Evolutionary conservation across 2,888 invertebrate genomes (phyloP).

Genomic region (Heliothis peltigera): DNA sequence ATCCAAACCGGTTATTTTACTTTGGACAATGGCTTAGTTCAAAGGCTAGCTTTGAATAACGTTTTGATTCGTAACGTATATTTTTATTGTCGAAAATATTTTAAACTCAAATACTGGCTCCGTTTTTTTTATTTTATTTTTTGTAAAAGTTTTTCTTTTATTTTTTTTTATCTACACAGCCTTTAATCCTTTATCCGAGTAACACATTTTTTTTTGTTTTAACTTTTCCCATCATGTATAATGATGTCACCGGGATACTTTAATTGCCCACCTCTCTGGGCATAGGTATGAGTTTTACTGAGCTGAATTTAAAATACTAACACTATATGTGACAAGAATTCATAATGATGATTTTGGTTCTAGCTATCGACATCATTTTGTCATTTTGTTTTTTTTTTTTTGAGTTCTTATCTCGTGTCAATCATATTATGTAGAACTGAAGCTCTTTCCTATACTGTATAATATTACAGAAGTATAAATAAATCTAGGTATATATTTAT

Average conservation of each 20-base stretch:
- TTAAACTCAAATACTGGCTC: slow-evolving; percentile 17
- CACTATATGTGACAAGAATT: slow-evolving; percentile 32
- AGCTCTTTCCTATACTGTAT: too few relatives aligned
- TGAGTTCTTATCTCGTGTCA: too few relatives aligned
- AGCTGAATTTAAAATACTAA: slow-evolving; percentile 50
- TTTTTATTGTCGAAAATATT: slow-evolving; percentile 10
- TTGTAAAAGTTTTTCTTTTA: neutral
- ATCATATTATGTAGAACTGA: too few relatives aligned
- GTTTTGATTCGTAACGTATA: slow-evolving; percentile 22
- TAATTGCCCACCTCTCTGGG: slow-evolving; percentile 8
- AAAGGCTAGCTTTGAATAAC: slow-evolving; percentile 24
- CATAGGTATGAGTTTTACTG: slow-evolving; percentile 29
- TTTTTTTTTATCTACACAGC: too few relatives aligned
- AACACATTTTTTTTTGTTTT: neutral
- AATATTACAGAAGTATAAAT: too few relatives aligned
- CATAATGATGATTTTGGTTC: slow-evolving; percentile 39
- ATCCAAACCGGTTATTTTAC: slow-evolving; percentile 16
- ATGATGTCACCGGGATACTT: slow-evolving; percentile 36
- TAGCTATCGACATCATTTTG: too few relatives aligned
- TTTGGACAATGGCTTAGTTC: slow-evolving; percentile 16
- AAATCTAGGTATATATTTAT: too few relatives aligned
- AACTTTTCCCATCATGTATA: slow-evolving; percentile 40
- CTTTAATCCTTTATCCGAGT: neutral
- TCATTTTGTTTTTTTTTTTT: too few relatives aligned
- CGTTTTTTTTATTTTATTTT: slow-evolving; percentile 9